These are phyloP conservation scores for Mythimna ferrago DNA, from an alignment of 2,888 invertebrate species.

Conservation along the genomic window DNA sequence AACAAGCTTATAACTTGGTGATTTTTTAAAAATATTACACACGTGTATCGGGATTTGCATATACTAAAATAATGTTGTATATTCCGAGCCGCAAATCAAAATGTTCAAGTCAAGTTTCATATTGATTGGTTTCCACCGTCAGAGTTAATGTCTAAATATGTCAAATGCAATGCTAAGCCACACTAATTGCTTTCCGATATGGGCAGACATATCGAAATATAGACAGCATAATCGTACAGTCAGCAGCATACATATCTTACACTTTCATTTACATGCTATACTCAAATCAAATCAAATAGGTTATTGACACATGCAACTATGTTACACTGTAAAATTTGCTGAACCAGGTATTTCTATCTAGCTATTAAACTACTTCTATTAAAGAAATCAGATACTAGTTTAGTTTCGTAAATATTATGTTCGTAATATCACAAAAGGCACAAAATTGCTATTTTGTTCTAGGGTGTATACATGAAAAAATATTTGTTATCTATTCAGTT, in stretches of 20 bases:
- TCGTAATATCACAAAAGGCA: background rate
- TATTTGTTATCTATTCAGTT: no score
- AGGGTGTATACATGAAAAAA: no score
- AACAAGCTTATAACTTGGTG: no score
- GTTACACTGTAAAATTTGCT: no score
- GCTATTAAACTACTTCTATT: no score
- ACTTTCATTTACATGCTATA: background rate
- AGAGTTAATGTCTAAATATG: constrained; percentile 10
- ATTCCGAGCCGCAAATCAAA: background rate
- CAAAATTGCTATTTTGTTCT: no score
- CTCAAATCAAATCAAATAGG: background rate
- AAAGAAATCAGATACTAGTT: background rate
- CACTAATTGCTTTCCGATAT: constrained; percentile 23
- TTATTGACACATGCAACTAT: no score
- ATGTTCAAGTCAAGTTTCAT: constrained; percentile 10
- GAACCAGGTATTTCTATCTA: no score
- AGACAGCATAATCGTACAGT: background rate
- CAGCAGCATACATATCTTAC: background rate
- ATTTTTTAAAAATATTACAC: no score
- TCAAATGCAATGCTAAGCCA: constrained; percentile 25
- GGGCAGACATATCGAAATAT: background rate
- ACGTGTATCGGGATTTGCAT: no score
- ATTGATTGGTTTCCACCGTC: constrained; percentile 13
- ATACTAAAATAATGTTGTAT: no score
- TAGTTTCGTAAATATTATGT: background rate